Conservation (phyloP, 1,140 invertebrate species). For the Sweltsa coloradensis region DNA sequence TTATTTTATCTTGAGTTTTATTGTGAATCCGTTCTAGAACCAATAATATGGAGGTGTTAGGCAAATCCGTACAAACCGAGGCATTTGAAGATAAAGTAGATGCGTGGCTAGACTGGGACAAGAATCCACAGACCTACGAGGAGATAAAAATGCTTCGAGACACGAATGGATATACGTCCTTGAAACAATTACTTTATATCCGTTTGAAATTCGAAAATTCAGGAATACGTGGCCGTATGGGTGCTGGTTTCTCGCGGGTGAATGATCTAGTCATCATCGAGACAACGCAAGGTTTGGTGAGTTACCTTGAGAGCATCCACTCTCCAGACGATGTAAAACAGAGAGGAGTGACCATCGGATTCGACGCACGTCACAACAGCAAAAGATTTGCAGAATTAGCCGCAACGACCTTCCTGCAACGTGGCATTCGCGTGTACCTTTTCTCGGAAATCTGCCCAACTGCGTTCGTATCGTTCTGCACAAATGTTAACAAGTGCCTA, state of each 20-base stretch:
- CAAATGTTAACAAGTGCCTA: conserved; percentile 51
- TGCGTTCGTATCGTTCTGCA: conserved; percentile 80
- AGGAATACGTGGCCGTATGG: conserved; percentile 84
- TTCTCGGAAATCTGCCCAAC: conserved; percentile 77
- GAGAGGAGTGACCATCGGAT: conserved; percentile 81
- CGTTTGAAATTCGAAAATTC: conserved; percentile 81
- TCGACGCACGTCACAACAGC: conserved; percentile 90
- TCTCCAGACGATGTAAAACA: conserved; percentile 31
- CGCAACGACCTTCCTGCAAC: conserved; percentile 66
- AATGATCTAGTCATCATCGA: conserved; percentile 97
- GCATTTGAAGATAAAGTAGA: too few species aligned
- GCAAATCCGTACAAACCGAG: too few species aligned
- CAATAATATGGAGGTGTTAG: too few species aligned
- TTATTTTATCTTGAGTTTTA: too few species aligned
- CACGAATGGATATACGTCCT: too few species aligned
- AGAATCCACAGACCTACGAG: too few species aligned
- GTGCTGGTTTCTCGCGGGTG: conserved; percentile 83
- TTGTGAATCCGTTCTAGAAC: too few species aligned
- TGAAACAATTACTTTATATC: too few species aligned
- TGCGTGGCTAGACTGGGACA: too few species aligned
- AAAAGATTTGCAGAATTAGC: conserved; percentile 85
- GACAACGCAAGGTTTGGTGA: conserved; percentile 82
- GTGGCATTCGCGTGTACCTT: conserved; percentile 69
- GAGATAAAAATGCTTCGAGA: too few species aligned
- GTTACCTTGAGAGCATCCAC: conserved; percentile 63